Evolutionary conservation across 2,797 vertebrate genomes (phyloP), one percentile per base, ranked within the genome.

Genomic region (Tapera naevia): DNA sequence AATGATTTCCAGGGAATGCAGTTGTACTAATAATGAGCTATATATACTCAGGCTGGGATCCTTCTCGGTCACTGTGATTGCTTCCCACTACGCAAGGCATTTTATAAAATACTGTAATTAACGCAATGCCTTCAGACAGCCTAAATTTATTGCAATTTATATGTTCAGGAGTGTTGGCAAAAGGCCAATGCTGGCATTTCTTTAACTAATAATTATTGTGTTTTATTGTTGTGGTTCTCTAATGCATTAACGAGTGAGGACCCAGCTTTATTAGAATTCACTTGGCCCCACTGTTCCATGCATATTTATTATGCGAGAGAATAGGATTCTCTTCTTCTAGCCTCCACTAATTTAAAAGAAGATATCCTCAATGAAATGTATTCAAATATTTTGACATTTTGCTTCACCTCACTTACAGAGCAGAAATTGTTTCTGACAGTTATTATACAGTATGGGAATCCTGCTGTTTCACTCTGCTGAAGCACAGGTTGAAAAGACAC

Each of bases 371-470:
- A 98, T 98, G 98, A 98, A 99, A 99, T 99, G 98, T 99, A 99
- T 99, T 99, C 99, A 99, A 99, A 99, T 99, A 99, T 99, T 99
- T 99, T 99, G 99, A 99, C 99, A 99, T 99, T 99, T 99, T 98
- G 98, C 98, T 98, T 99, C 99, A 98, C 99, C 98, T 99, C 99
- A 99, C 99, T 99, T 99, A 98, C 98, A 98, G 98, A 99, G 98
- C 98, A 99, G 98, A 99, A 99, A 99, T 99, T 99, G 99, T 99
- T 99, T 99, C 98, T 99, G 99, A 99, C 99, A 99, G 99, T 98
- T 98, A 98, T 98, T 98, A 99, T 99, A 99, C 98, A 99, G 98
- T 95, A 96, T 95, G 76, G 98, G 98, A 97, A 98, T 98, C 98
- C 98, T 98, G 98, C 98, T 98, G 98, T 98, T 98, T 98, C 98